Conservation (phyloP, 2,797 vertebrate genomes). For the Rhinoraja longicauda region DNA sequence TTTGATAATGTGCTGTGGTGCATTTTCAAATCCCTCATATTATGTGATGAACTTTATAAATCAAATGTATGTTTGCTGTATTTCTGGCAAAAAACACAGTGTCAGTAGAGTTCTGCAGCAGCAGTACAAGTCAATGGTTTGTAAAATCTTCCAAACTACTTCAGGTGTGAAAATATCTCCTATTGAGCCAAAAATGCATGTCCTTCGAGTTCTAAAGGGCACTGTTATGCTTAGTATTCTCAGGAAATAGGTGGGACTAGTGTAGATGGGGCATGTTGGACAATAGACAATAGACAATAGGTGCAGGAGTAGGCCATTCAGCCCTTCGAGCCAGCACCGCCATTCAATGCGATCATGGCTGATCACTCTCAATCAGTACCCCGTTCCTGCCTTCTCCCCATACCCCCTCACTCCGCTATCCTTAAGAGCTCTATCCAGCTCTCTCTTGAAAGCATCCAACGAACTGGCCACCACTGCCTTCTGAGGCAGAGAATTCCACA, state of each 20-base stretch:
- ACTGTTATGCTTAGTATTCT: background rate
- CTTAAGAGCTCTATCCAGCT: no score
- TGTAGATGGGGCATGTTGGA: no score
- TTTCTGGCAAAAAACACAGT: background rate
- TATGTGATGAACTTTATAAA: constrained; percentile 16
- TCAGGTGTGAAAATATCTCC: background rate
- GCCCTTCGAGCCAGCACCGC: no score
- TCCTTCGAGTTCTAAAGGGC: background rate
- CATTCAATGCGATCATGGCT: no score
- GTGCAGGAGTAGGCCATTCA: no score
- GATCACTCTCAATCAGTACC: no score
- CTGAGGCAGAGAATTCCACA: no score
- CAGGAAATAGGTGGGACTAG: background rate
- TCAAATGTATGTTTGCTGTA: background rate
- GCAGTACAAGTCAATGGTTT: background rate
- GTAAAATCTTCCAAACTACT: background rate
- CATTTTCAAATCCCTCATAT: constrained; percentile 23
- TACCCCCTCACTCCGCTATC: no score
- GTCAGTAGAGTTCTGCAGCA: background rate
- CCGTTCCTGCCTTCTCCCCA: no score
- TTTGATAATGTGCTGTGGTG: constrained; percentile 2
- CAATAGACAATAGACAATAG: no score
- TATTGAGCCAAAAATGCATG: background rate
- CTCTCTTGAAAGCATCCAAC: no score
- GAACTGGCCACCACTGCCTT: no score